Percentiles rank a stretch among this genome's conserved stretches.
These are phyloP conservation scores for Sylvicola fuscatus DNA, from an alignment of 2,888 invertebrate species.

Conservation along the genomic window DNA sequence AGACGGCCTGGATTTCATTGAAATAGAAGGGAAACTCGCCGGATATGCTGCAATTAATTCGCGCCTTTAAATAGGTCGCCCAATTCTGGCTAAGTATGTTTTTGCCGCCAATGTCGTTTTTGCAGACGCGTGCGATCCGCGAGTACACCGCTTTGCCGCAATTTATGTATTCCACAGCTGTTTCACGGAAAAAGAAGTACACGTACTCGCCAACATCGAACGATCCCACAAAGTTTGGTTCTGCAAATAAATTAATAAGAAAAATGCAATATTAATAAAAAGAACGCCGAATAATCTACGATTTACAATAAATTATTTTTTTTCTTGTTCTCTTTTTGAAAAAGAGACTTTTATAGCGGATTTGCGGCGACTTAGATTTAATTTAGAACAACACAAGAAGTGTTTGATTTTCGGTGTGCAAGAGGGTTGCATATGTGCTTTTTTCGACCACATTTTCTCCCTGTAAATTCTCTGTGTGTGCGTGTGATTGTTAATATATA, in stretches of 20 bases:
- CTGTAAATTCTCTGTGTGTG: too few relatives aligned
- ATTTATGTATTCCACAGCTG: constrained; percentile 89
- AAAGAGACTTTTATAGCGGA: too few relatives aligned
- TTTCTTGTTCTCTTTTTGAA: too few relatives aligned
- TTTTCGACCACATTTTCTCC: too few relatives aligned
- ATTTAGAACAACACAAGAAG: too few relatives aligned
- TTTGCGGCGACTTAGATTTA: too few relatives aligned
- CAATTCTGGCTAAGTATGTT: constrained; percentile 87
- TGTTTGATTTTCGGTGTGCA: too few relatives aligned
- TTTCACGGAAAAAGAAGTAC: constrained; percentile 94
- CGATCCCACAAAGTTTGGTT: constrained; percentile 93
- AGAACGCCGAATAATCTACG: too few relatives aligned
- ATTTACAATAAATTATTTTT: too few relatives aligned
- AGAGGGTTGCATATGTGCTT: too few relatives aligned
- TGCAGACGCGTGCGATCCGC: constrained; percentile 90
- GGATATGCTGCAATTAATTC: constrained; percentile 90
- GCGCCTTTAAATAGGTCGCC: constrained; percentile 88
- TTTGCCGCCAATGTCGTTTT: constrained; percentile 84
- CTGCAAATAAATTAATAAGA: constrained; percentile 28
- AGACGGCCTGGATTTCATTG: constrained; percentile 94
- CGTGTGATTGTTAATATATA: too few relatives aligned
- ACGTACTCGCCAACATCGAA: constrained; percentile 89
- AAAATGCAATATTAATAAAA: too few relatives aligned
- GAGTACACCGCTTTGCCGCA: constrained; percentile 94
- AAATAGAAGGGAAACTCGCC: constrained; percentile 98